These are phyloP conservation scores for Ephialtes manifestator DNA, from an alignment of 2,888 invertebrate species.

Conservation along the genomic window DNA sequence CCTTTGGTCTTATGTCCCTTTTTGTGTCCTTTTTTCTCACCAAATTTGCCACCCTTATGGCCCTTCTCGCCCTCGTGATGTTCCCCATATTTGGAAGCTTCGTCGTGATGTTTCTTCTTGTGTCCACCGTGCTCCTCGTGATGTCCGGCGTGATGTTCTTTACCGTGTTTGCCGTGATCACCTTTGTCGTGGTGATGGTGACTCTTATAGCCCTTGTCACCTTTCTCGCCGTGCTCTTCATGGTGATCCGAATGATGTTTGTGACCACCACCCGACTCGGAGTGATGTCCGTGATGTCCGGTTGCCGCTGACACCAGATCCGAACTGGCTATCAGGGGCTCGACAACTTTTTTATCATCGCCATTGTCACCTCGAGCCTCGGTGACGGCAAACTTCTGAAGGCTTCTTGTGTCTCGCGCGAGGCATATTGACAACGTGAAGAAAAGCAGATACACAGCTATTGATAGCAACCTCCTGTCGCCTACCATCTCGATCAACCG, in stretches of 20 bases:
- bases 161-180: slow-evolving; percentile 88
- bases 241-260: slow-evolving; percentile 90
- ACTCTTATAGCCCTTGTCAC: slow-evolving; percentile 92
- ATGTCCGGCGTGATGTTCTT: slow-evolving; percentile 88
- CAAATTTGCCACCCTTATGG: slow-evolving; percentile 90
- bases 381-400: slow-evolving; percentile 6
- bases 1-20: slow-evolving; percentile 93
- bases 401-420: slow-evolving; percentile 72
- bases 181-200: slow-evolving; percentile 91
- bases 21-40: slow-evolving; percentile 92
- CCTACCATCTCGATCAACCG: slow-evolving; percentile 75
- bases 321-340: background rate
- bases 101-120: slow-evolving; percentile 89
- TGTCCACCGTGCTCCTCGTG: slow-evolving; percentile 89
- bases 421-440: slow-evolving; percentile 68
- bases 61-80: slow-evolving; percentile 90
- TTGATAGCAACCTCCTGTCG: slow-evolving; percentile 51
- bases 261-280: slow-evolving; percentile 89
- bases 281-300: slow-evolving; percentile 66
- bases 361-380: background rate
- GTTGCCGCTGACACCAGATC: slow-evolving; percentile 69
- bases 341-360: background rate
- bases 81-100: slow-evolving; percentile 88
- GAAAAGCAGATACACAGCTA: slow-evolving; percentile 63
- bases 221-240: slow-evolving; percentile 91